Conservation (phyloP, 2,888 invertebrate species). For the Andrena camellia region DNA sequence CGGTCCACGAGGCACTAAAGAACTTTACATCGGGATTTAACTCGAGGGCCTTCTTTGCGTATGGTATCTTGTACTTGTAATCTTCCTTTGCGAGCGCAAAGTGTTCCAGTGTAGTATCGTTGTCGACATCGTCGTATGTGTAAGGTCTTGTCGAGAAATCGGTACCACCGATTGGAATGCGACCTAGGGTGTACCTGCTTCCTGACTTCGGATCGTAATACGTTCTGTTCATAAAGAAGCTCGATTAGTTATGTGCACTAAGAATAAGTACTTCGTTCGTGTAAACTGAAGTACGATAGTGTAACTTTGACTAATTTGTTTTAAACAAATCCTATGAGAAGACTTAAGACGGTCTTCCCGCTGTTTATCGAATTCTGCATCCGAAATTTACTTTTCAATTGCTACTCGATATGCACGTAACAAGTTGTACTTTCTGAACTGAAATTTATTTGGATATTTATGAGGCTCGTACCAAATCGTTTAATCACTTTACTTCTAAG, state of each 20-base stretch:
- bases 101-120: slow-evolving; percentile 87
- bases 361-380: too few species aligned
- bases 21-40: slow-evolving; percentile 86
- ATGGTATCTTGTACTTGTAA: slow-evolving; percentile 88
- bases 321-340: too few species aligned
- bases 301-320: too few species aligned
- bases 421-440: too few species aligned
- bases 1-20: slow-evolving; percentile 88
- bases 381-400: too few species aligned
- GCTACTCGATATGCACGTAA: too few species aligned
- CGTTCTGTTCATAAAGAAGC: slow-evolving; percentile 86
- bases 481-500: background rate
- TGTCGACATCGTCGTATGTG: slow-evolving; percentile 90
- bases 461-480: too few species aligned
- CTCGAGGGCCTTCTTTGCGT: slow-evolving; percentile 85
- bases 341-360: too few species aligned
- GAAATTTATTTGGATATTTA: too few species aligned
- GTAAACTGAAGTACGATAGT: too few species aligned
- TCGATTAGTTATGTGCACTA: background rate
- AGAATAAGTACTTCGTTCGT: background rate
- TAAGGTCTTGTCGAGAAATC: slow-evolving; percentile 95
- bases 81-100: slow-evolving; percentile 91
- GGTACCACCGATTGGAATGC: slow-evolving; percentile 94
- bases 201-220: slow-evolving; percentile 91
- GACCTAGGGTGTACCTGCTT: slow-evolving; percentile 91